Percentiles rank a stretch among this genome's conserved stretches.
phyloP scores from a whole-genome alignment of 2,113 vertebrate genomes.

The Ramphastos sulfuratus region DNA sequence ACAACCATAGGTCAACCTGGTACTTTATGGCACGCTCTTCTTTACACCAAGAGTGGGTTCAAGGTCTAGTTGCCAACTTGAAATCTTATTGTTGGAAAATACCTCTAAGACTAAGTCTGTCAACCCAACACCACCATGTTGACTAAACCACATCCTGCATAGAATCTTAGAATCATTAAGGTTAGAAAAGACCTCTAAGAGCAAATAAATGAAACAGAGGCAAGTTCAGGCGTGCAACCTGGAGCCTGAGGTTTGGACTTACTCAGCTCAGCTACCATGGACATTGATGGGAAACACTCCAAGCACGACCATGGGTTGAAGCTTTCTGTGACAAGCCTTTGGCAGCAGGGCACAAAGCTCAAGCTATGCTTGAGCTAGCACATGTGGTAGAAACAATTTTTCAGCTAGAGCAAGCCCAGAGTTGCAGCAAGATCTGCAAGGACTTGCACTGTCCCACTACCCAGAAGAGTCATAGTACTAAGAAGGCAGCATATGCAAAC shows the following conservation, averaged over 20 bases:
- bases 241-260: neutral
- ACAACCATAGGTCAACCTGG: neutral
- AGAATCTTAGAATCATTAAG: no score
- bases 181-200: no score
- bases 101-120: no score
- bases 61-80: neutral
- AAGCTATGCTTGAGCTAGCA: neutral
- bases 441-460: neutral
- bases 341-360: neutral
- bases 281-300: neutral
- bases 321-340: neutral
- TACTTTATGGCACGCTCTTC: neutral
- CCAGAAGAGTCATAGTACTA: neutral
- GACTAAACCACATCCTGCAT: no score
- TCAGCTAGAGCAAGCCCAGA: neutral
- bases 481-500: neutral
- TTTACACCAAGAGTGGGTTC: neutral
- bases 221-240: neutral
- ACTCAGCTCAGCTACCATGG: fast-evolving
- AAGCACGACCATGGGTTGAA: fast-evolving
- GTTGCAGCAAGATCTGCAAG: neutral
- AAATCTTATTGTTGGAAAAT: neutral
- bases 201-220: neutral
- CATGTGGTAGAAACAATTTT: neutral
- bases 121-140: no score